Evolutionary conservation across 1,140 invertebrate genomes (phyloP), one percentile per base, ranked within the genome.

Genomic region (Dendrolimus punctatus): DNA sequence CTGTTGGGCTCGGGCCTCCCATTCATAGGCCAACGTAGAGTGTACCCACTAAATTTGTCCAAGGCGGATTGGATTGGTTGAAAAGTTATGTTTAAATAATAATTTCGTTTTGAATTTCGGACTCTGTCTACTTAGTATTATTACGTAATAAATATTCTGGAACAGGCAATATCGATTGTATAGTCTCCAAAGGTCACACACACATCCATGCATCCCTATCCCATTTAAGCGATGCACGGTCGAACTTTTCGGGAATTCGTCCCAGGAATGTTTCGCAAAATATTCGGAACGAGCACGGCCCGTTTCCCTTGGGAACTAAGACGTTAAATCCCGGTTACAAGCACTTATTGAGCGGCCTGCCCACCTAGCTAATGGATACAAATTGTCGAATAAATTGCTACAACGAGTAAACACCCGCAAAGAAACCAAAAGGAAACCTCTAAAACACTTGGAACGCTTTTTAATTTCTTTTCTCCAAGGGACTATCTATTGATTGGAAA

Each of bases 311-410:
- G 61, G 68, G 63, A 76, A 82, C 71, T 76, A 73, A 82, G 79
- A 80, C 76, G 71, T 85, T 82, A 80, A 81, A 80, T 77, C 79
- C 71, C 73, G 64, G 75, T 74, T 77, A 77, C 76, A 69, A 75
- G 68, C 69, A 70, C 71, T 73, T 73, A 84, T 73, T 73, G 73
- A 81, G 72, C 71, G 69, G 73, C 23, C 43, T 73, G 64, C 66
- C 64, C 69, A 74, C 63, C 73, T 73, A 66, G 66, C 68, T 78
- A 81, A 80, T 83, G 73, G 70, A 76, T 73, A 80, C 69, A 75
- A 78, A 80, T 78, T 76, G 73, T 66, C 53, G 55, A 68, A 64
- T 74, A 65, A 77, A 78, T 74, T 72, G 62, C 52, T 58, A 55
- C 60, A 60, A 54, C 52, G 58, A 64, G 59, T 66, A 61, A 64